Percentiles rank a stretch among this genome's conserved stretches.
Evolutionary conservation across 2,797 vertebrate genomes (phyloP).

Genomic region (Crenichthys baileyi): DNA sequence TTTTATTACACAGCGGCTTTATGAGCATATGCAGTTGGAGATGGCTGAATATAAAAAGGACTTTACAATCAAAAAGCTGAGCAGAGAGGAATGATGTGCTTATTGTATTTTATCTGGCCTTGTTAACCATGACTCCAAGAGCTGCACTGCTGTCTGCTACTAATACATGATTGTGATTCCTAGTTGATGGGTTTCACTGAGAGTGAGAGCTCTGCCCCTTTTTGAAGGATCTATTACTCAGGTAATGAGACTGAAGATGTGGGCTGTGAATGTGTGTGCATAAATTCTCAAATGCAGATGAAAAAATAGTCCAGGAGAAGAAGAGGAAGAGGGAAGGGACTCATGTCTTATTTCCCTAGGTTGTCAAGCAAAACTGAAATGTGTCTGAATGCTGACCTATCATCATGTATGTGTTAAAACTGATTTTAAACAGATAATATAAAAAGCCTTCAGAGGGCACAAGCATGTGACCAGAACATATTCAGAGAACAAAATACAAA

Average conservation of each 20-base stretch:
- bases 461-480: slow-evolving; percentile 30
- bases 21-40: not conserved
- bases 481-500: slow-evolving; percentile 45
- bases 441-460: slow-evolving; percentile 44
- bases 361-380: slow-evolving; percentile 40
- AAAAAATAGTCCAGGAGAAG: not conserved
- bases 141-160: slow-evolving; percentile 8
- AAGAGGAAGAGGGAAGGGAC: not conserved
- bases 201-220: slow-evolving; percentile 6
- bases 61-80: not conserved
- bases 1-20: not conserved
- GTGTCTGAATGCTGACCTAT: slow-evolving; percentile 9
- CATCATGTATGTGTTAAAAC: slow-evolving; percentile 24
- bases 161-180: slow-evolving; percentile 2
- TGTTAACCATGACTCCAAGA: slow-evolving; percentile 25
- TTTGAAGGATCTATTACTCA: slow-evolving; percentile 31
- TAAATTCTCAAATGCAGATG: not conserved
- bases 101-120: not conserved
- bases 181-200: slow-evolving; percentile 27
- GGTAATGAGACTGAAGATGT: slow-evolving; percentile 10
- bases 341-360: slow-evolving; percentile 27
- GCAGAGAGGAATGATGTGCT: not conserved
- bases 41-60: not conserved
- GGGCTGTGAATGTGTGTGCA: slow-evolving; percentile 7
- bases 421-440: slow-evolving; percentile 66